Base-by-base conservation (phyloP, 2,888 invertebrate genomes). In the Agrotis ipsilon region DNA sequence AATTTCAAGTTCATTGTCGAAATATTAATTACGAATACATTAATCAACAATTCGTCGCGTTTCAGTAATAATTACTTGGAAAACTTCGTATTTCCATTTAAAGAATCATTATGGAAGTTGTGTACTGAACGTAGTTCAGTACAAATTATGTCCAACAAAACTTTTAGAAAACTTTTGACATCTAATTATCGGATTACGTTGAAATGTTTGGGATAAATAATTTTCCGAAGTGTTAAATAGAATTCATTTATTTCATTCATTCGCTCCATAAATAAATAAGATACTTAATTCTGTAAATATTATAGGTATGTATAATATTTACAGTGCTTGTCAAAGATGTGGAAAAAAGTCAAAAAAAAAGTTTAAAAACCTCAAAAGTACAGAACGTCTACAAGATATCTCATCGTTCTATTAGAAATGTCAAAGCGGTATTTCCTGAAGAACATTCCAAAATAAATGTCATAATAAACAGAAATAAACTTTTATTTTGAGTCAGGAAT, bases 401-500 rank as follows among this genome's bases (percentile, higher is more conserved):
- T 19, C 24, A 46, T 7, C 21, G 45, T 49, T n/a, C 27, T 51
- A 43, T 43, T 39, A 39, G 1, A 58, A 27, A 48, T 58, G 24
- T 43, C 43, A n/a, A 52, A 49, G 16, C 21, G 48, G 39, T 48
- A 68, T 72, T 72, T 72, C 59, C 72, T 45, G 64, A 63, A 68
- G 43, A 80, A 39, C 32, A 27, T 52, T 43, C 19, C 21, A 32
- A 64, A 66, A 76, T 60, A 76, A 62, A 63, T 57, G 57, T 78
- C 55, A 57, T 66, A 75, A 46, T 32, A 60, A 43, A 62, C 61
- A 51, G 45, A 68, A 72, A 68, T 81, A 72, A 54, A 68, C 43
- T 60, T 68, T 58, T 77, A 79, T 77, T 81, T 81, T 72, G 46
- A 68, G 61, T 52, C 61, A 67, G n/a, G 27, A 57, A 68, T 67